Conservation (phyloP, 1,140 invertebrate genomes). For the Brachionus manjavacas region DNA sequence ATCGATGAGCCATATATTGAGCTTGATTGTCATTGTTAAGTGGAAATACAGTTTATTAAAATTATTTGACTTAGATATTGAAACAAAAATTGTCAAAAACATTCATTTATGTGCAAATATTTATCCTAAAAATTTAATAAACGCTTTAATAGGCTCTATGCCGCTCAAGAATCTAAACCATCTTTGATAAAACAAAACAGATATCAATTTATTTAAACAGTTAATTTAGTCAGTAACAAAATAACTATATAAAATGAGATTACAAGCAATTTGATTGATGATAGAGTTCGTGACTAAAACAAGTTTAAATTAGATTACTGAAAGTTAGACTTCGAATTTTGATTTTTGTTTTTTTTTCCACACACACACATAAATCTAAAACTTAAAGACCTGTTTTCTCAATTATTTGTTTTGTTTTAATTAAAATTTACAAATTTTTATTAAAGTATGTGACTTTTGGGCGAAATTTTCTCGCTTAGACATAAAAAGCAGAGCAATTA, state of each 20-base stretch:
- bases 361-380: neutral
- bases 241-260: neutral
- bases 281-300: conserved; percentile 34
- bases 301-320: conserved; percentile 31
- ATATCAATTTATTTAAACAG: conserved; percentile 10
- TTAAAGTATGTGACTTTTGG: conserved; percentile 31
- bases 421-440: conserved; percentile 25
- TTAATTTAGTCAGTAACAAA: conserved; percentile 8
- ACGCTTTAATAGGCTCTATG: neutral
- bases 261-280: conserved; percentile 26
- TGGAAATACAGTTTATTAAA: neutral
- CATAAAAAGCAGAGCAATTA: conserved; percentile 26
- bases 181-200: neutral
- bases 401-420: conserved; percentile 36
- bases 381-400: conserved; percentile 28
- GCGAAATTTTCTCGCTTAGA: neutral
- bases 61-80: neutral
- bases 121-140: neutral
- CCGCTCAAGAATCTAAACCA: neutral
- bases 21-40: neutral
- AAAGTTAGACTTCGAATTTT: neutral
- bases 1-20: neutral
- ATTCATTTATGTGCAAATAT: neutral
- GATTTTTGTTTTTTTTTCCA: neutral
- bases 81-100: conserved; percentile 1